phyloP scores from a whole-genome alignment of 64 coral and sea anemone genomes.

The Acropora yongei region DNA sequence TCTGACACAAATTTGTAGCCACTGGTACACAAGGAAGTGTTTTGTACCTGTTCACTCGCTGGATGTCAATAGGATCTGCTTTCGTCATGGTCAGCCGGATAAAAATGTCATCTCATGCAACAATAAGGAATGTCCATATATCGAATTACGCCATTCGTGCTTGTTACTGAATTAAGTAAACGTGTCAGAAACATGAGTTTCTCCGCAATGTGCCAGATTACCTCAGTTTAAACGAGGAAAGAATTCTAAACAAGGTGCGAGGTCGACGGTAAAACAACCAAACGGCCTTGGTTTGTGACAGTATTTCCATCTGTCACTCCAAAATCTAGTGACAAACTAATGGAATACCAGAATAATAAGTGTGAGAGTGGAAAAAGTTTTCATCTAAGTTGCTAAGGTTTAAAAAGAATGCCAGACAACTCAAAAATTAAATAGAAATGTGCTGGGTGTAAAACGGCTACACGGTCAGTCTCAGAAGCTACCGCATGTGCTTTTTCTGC shows the following conservation, averaged over 20 bases:
- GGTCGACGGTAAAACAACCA: not conserved
- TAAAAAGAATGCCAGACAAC: not conserved
- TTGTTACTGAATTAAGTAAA: slow-evolving; percentile 5
- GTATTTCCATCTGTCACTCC: not conserved
- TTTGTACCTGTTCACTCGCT: not conserved
- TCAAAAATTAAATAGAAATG: not conserved
- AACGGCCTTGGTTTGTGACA: too few relatives aligned
- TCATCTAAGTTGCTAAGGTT: too few relatives aligned
- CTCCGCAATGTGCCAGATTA: not conserved
- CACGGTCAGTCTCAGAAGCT: not conserved
- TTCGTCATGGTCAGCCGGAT: not conserved
- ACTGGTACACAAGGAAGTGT: not conserved
- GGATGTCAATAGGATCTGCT: not conserved
- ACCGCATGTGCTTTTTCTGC: too few relatives aligned
- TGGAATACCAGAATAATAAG: not conserved
- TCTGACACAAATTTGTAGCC: not conserved
- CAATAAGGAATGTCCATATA: not conserved
- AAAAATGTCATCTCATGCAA: not conserved
- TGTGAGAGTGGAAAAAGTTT: not conserved
- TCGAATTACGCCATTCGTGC: not conserved
- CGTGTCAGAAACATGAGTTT: not conserved
- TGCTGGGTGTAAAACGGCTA: too few relatives aligned
- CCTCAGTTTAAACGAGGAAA: slow-evolving; percentile 18
- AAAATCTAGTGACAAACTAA: not conserved
- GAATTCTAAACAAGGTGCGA: not conserved